Evolutionary conservation across 2,888 invertebrate species (phyloP), one percentile per base, ranked within the genome.

Genomic region (Anthoptus insignis): DNA sequence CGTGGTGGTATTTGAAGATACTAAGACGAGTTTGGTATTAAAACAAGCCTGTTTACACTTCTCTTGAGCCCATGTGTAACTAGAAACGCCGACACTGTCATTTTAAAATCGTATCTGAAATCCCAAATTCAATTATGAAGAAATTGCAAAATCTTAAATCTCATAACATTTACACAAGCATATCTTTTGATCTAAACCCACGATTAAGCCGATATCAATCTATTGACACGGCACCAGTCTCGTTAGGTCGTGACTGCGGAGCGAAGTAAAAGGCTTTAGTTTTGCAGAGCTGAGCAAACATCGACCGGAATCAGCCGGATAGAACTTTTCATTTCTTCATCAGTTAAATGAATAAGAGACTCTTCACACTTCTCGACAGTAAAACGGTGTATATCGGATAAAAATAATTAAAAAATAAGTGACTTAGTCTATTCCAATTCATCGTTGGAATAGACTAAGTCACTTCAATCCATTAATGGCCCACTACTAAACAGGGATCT

Each of bases 271-370:
- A 61, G 60, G 60, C 49, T 59, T 63, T 63, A 63, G 63, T 63
- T 37, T 54, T 45, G 32, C 49, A 47, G 58, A 58, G 39, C 58
- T 59, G 53, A 63, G 60, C 56, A 54, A 63, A 61, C 60, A 54
- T 54, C 53, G 45, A 56, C 54, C 21, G 27, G 53, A 61, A 54
- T 61, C 60, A 60, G 29, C 32, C 22, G 34, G 45, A 61, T 66
- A 59, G 50, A 70, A 70, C 65, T 69, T 61, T 72, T 64, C 63
- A 64, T 67, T 71, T 66, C 66, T 69, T 73, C 65, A 66, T 71
- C 70, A 68, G 66, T 68, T 73, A 72, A 73, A 69, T 72, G 68
- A 69, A 73, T 72, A 69, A 68, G 69, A 65, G 49, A 57, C 24
- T 50, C 8, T 27, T 24, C 47, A 50, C 22, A 34, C 39, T 47